Evolutionary conservation across 2,888 invertebrate genomes (phyloP).

Genomic region (Aproaerema taeniolella): DNA sequence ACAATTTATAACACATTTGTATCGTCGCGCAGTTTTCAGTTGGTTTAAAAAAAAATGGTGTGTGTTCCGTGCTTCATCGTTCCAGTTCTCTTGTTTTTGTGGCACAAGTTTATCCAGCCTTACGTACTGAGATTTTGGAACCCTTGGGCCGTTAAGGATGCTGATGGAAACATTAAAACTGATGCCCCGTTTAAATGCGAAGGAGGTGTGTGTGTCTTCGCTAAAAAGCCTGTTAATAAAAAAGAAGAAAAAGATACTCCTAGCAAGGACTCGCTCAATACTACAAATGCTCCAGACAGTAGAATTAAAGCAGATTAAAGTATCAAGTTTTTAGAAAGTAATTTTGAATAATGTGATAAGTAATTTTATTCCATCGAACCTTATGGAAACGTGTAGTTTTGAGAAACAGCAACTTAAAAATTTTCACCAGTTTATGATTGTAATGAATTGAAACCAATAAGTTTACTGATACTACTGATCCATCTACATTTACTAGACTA

Average conservation of each 20-base stretch:
- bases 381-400: no score
- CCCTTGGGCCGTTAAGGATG: constrained; percentile 83
- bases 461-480: no score
- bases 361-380: no score
- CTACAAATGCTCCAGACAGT: constrained; percentile 14
- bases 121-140: constrained; percentile 89
- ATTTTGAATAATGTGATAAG: no score
- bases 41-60: constrained; percentile 74
- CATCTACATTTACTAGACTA: no score
- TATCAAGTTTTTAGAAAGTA: no score
- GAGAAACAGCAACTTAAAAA: no score
- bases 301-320: constrained; percentile 39
- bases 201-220: constrained; percentile 72
- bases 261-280: background rate
- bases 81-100: constrained; percentile 87
- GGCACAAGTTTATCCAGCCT: constrained; percentile 91
- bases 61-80: constrained; percentile 92
- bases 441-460: no score
- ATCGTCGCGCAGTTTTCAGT: background rate
- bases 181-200: constrained; percentile 79
- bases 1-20: background rate
- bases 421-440: no score
- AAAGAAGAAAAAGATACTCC: constrained; percentile 13
- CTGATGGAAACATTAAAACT: constrained; percentile 73
- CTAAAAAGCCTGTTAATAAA: constrained; percentile 28